A percentile compares a stretch with the other conserved stretches of the same genome.
Conservation (phyloP, 2,888 invertebrate species). For the Dusona sp. region DNA sequence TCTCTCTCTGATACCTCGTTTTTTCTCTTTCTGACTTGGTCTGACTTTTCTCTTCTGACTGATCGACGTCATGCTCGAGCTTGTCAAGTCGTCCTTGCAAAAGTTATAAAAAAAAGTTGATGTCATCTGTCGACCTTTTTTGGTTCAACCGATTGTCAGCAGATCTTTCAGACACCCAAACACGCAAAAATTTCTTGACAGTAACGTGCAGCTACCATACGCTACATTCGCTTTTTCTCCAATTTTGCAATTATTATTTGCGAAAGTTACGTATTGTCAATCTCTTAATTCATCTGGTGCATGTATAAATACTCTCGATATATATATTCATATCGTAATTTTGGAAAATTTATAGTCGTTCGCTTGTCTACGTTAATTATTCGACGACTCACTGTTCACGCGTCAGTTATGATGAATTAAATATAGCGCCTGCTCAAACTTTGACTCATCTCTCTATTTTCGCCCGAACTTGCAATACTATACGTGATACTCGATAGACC, state of each 20-base stretch:
- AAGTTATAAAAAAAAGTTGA: neutral
- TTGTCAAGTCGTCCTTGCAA: neutral
- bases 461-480: neutral
- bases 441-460: neutral
- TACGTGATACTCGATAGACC: neutral
- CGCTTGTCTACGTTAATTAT: neutral
- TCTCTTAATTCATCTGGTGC: neutral
- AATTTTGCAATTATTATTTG: neutral
- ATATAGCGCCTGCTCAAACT: neutral
- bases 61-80: neutral
- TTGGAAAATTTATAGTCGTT: neutral
- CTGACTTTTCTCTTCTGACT: no score
- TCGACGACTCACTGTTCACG: neutral
- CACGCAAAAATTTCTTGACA: neutral
- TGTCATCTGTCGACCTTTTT: neutral
- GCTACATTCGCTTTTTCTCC: neutral
- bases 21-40: neutral
- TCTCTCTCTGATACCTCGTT: neutral
- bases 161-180: neutral
- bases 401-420: neutral
- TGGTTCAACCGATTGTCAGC: neutral
- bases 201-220: neutral
- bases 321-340: neutral
- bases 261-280: neutral
- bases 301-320: no score